Evolutionary conservation across 2,797 vertebrate genomes (phyloP), one percentile per base, ranked within the genome.

Genomic region (Neopelma chrysocephalum): DNA sequence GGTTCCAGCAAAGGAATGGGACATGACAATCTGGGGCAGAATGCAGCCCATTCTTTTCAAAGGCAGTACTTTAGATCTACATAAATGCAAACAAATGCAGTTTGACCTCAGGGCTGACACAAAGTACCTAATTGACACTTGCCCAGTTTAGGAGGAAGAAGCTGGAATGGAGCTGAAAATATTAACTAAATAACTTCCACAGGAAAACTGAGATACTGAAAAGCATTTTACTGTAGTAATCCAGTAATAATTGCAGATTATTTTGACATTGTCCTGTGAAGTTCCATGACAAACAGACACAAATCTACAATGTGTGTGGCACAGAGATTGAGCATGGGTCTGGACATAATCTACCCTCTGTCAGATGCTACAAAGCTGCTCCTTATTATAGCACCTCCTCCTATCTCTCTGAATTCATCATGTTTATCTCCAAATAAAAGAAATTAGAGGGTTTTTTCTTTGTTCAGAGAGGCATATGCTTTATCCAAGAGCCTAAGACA

Each of bases 401-500:
- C 32, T 62, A 60, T 27, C 45, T 62, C 48, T 92, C 86, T 58
- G 64, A 90, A 89, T 81, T 83, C 18, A 82, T 75, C n/a, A 32
- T 7, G 25, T 70, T 91, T 89, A 80, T 62, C 21, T 40, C 31
- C 53, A 86, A 89, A 86, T 89, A 71, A 93, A 87, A 92, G 3
- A 68, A 75, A 58, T 51, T 42, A 36, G 0, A 9, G 21, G 0
- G 1, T 47, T 65, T 90, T 82, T 70, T 71, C 38, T 90, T 82
- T 78, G 40, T 75, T 95, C 51, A 40, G 38, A 83, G n/a, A 78
- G 87, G 65, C 1, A 0, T 27, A 70, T 45, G 48, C 36, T 72
- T 92, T 81, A 92, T 91, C 61, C 60, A 82, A 93, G 48, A 90
- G 66, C 45, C 47, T 71, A 78, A 95, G 87, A 92, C 40, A 69